Base-by-base conservation (phyloP, 2,888 invertebrate species). In the Drosophila aldrichi region DNA sequence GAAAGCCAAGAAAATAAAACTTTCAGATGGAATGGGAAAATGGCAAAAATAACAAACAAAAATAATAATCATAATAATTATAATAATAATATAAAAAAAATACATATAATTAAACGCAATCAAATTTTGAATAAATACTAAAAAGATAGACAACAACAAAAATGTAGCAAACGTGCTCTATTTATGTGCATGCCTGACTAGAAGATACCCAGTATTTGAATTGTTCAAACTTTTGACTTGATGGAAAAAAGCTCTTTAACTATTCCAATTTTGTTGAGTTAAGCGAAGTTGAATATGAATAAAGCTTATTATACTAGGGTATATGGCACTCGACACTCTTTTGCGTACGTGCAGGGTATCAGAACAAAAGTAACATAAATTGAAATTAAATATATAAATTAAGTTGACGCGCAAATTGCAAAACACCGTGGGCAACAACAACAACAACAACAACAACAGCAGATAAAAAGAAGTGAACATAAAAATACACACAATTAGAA, bases 51-150 rank as follows among this genome's bases (percentile, higher is more conserved):
- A 46, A 46, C 46, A 29, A n/a, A 38, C 22, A 46, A 55, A 62
- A 64, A 57, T 65, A 65, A 68, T 69, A 58, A 58, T 60, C 75
- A 66, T 65, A 77, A 81, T 67, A 22, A 22, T 22, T 2, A 81
- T 67, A 14, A 36, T 14, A 14, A 5, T 5, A 6, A 36, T 5
- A 36, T 5, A 14, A 6, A 36, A 36, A 5, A 36, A 43, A 57
- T 60, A 64, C 55, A 67, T 80, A 82, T 86, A 84, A 86, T 84
- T 83, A 83, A 81, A 77, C 64, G 76, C 74, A 82, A 82, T 82
- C 83, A 78, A 83, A 79, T 76, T 85, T 82, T 77, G 63, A 78
- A 77, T 74, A 73, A 86, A 82, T 71, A 74, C 66, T 36, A 46
- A 43, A 59, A 60, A 56, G 61, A 64, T 52, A n/a, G n/a, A 49